Conservation (phyloP, 2,797 vertebrate species). For the Lepidocolaptes lacrymiger region DNA sequence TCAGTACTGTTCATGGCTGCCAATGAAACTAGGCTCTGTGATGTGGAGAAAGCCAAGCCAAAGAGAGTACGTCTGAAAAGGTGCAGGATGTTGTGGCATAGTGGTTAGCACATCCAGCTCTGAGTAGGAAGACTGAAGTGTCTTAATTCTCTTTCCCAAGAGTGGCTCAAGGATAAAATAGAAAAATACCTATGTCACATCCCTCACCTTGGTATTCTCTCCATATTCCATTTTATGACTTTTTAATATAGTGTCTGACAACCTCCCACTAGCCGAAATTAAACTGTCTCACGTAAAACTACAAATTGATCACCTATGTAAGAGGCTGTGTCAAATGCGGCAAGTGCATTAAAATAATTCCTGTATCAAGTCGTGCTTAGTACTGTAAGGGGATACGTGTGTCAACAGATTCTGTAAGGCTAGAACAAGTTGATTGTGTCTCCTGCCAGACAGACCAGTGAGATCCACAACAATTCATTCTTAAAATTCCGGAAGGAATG, state of each 20-base stretch:
- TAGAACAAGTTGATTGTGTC: background rate
- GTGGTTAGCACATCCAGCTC: background rate
- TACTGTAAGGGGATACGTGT: background rate
- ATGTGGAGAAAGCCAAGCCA: background rate
- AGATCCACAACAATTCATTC: slow-evolving; percentile 4
- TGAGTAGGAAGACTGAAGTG: background rate
- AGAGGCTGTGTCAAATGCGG: background rate
- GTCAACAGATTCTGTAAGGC: background rate
- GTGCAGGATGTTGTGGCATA: background rate
- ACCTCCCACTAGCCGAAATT: background rate
- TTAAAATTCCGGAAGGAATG: slow-evolving; percentile 7
- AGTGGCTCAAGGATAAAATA: background rate
- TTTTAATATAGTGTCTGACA: background rate
- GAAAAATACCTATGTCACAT: background rate
- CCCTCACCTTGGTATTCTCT: background rate
- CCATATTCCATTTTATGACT: background rate
- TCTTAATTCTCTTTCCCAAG: background rate
- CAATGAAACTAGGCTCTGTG: background rate
- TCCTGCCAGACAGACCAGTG: background rate
- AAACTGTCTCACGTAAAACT: background rate
- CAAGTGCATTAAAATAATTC: background rate
- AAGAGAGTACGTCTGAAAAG: background rate
- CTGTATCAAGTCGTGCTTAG: background rate
- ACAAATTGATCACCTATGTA: background rate
- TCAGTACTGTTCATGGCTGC: background rate